A percentile compares a stretch with the other conserved stretches of the same genome.
phyloP scores from a whole-genome alignment of 2,797 vertebrate genomes.

The Lutjanus argentimaculatus region DNA sequence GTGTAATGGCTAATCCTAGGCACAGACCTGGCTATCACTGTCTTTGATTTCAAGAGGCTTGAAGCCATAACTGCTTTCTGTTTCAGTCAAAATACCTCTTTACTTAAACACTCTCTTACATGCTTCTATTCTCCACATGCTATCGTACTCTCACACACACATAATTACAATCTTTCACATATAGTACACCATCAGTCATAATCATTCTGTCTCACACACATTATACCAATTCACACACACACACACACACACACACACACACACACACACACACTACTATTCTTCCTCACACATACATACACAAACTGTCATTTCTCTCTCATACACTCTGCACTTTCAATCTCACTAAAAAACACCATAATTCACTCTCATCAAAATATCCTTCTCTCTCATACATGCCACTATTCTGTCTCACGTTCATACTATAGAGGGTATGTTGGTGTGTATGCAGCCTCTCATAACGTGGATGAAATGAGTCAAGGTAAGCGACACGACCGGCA shows the following conservation, averaged over 20 bases:
- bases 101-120: background rate
- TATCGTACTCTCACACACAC: background rate
- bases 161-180: background rate
- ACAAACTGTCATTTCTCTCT: background rate
- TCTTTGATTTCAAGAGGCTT: conserved; percentile 17
- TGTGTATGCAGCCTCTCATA: conserved; percentile 2
- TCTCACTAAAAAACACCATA: conserved; percentile 1
- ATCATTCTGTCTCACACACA: background rate
- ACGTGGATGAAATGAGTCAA: conserved; percentile 56
- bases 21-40: background rate
- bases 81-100: conserved; percentile 13
- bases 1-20: background rate
- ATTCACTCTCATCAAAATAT: background rate
- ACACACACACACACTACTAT: background rate
- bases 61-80: background rate
- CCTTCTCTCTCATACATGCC: background rate
- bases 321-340: background rate
- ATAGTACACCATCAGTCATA: background rate
- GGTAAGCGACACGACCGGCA: conserved; percentile 62
- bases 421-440: background rate
- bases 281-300: background rate
- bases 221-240: background rate
- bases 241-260: background rate
- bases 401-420: background rate
- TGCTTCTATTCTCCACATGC: background rate